Evolutionary conservation across 2,113 vertebrate genomes (phyloP).

Genomic region (Craseonycteris thonglongyai): DNA sequence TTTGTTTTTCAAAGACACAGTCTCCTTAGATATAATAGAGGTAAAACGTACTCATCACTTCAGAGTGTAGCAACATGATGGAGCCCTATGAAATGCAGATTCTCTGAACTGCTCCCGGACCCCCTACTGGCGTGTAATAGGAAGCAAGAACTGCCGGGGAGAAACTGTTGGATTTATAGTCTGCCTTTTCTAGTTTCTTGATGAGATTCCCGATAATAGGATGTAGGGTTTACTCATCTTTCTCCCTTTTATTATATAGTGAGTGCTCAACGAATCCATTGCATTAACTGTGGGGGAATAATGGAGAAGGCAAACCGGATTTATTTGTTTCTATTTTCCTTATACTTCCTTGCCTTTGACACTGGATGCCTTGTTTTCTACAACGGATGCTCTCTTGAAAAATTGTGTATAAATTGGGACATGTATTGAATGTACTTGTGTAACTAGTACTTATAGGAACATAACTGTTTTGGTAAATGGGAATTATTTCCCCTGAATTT

Average conservation of each 20-base stretch:
- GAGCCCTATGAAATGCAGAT: neutral
- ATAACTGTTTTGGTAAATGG: neutral
- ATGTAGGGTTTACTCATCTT: neutral
- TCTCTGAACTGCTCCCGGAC: neutral
- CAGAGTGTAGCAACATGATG: neutral
- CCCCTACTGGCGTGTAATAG: no score
- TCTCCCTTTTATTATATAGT: neutral
- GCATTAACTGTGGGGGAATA: neutral
- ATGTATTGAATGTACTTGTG: neutral
- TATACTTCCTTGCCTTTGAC: neutral
- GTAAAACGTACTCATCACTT: neutral
- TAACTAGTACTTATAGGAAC: neutral
- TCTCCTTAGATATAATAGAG: neutral
- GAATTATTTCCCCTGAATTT: neutral
- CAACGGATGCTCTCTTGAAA: neutral
- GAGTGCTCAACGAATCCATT: neutral
- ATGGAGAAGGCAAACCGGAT: neutral
- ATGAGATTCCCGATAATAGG: neutral
- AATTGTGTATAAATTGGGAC: neutral
- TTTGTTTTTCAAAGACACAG: neutral
- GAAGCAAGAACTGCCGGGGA: neutral
- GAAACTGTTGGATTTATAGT: neutral
- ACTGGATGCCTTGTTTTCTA: neutral
- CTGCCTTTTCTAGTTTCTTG: neutral
- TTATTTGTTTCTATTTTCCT: neutral